These are phyloP conservation scores for Myanophis thanlyinensis DNA, from an alignment of 2,113 vertebrate genomes.

Conservation along the genomic window DNA sequence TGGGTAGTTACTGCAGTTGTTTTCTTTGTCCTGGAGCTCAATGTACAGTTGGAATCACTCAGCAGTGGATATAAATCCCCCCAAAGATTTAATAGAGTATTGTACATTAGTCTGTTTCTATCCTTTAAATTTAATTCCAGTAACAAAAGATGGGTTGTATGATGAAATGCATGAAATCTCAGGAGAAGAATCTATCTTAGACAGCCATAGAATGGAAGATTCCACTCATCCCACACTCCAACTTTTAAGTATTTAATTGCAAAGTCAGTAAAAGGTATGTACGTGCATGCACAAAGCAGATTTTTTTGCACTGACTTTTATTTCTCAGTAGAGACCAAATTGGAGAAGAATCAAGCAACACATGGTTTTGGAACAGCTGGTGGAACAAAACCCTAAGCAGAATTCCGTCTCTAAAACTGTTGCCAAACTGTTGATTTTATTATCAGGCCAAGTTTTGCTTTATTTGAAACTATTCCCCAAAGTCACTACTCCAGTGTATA, in stretches of 20 bases:
- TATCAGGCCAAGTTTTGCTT: conserved; percentile 34
- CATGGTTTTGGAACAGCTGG: conserved; percentile 44
- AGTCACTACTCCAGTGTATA: not conserved
- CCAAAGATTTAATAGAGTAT: conserved; percentile 52
- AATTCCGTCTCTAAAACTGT: conserved; percentile 58
- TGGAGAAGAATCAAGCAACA: conserved; percentile 56
- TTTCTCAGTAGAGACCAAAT: conserved; percentile 28
- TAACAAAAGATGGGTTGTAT: conserved; percentile 50
- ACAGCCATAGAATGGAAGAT: conserved; percentile 11
- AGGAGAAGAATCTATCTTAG: conserved; percentile 39
- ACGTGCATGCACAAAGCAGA: conserved; percentile 15
- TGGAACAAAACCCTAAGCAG: conserved; percentile 57
- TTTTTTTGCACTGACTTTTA: conserved; percentile 38
- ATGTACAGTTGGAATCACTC: conserved; percentile 58
- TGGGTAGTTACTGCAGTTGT: conserved; percentile 59
- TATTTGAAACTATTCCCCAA: not conserved
- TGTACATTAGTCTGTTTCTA: conserved; percentile 54
- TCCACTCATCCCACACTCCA: conserved; percentile 32
- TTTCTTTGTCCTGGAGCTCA: conserved; percentile 56
- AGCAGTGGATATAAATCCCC: conserved; percentile 63
- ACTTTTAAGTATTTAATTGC: conserved; percentile 29
- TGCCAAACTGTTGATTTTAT: conserved; percentile 49
- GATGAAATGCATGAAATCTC: conserved; percentile 35
- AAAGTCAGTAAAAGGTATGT: conserved; percentile 40
- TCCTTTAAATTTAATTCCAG: conserved; percentile 54